Evolutionary conservation across 2,797 vertebrate genomes (phyloP), one percentile per base, ranked within the genome.

Genomic region (Avahi laniger): DNA sequence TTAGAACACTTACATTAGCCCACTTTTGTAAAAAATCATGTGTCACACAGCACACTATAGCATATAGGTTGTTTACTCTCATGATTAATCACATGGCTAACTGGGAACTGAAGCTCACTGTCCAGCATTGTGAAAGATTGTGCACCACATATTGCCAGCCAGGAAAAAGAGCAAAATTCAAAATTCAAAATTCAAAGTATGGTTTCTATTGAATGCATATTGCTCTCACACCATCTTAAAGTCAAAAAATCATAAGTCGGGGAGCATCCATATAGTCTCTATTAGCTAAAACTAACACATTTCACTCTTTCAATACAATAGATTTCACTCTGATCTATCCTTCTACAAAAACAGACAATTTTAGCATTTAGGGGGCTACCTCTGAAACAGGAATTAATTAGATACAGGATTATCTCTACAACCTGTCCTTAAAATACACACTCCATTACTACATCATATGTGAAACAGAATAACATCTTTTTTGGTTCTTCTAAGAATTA

Each of bases 321-420:
- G 6, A 81, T 85, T 94, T 93, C 26, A 75, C 54, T 86, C 52
- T 93, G 38, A 75, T 72, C 35, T 72, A 57, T 9, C 61, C 2
- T 78, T 88, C 43, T 30, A 72, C n/a, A 89, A 93, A 95, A 83
- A 11, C 41, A 95, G 59, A 65, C 8, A 57, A 48, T 78, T 84
- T 89, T 50, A 69, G 15, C 5, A 48, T 20, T 35, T 65, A 65
- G 1, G 2, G 3, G 2, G 28, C 13, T 46, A 76, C 4, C 24
- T 93, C 22, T 63, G 35, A 72, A 50, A 75, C 17, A 86, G 33
- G 5, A 91, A 83, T 86, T 92, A 83, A 82, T 91, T 75, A 83
- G 28, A 28, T 76, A 67, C 4, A 88, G 8, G 8, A 86, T 91
- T 43, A 73, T 82, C 85, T 88, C 54, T 20, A 26, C 38, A 72